Evolutionary conservation across 2,113 vertebrate genomes (phyloP), one percentile per base, ranked within the genome.

Genomic region (Syngnathus scovelli): DNA sequence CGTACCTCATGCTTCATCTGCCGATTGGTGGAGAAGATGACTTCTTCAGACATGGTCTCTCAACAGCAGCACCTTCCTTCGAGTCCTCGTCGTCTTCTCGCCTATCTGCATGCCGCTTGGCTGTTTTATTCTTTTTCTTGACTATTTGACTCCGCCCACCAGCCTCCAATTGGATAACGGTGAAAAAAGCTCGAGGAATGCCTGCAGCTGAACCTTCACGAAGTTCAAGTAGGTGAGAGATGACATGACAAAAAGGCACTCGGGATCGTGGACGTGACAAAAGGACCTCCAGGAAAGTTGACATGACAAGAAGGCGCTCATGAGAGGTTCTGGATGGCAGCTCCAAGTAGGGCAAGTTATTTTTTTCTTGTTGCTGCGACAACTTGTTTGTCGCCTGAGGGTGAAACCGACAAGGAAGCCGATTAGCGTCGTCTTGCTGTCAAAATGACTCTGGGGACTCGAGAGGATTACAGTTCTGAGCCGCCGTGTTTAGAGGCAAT

Each of bases 341-440:
- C 79, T 85, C 59, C 69, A 81, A 82, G 18, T 79, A 79, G 80
- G 78, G 69, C 84, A 78, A 58, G 55, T 36, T 27, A 3, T 43
- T 33, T 58, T 54, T 12, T 33, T 58, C 19, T 56, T 56, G 27
- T 36, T 36, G 23, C 54, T 33, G 41, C 10, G 41, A 33, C 23
- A 33, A 27, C 21, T 13, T 33, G 13, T 58, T 58, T 58, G 55
- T 36, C n/a, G 55, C 27, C 55, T 16, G 12, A 33, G 55, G 33
- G 13, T 27, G 7, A 13, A 15, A 16, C 6, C 33, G 55, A 13
- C 55, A 36, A 58, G 13, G 55, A 58, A 58, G 27, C 6, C 15
- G 6, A 36, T 16, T 36, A 33, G 55, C 33, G 55, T 7, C 27
- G 16, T 36, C 33, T 58, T 58, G 5, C 55, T 36, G 27, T 33